Conservation (phyloP, 2,797 vertebrate genomes). For the Anguilla pacifica region DNA sequence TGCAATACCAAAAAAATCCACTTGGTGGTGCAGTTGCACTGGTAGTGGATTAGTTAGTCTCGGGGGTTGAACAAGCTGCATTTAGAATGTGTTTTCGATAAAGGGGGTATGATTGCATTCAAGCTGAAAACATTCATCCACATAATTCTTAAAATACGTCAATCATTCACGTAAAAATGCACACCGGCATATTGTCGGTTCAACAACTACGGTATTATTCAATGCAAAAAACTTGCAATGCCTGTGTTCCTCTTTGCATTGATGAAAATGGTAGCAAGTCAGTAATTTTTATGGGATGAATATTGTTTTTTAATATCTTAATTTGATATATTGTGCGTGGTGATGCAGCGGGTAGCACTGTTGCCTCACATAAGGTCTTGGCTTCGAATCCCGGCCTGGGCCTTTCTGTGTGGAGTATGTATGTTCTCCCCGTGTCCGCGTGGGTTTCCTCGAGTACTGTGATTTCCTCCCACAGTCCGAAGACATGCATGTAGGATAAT, state of each 20-base stretch:
- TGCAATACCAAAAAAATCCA: not conserved
- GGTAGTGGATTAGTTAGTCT: not conserved
- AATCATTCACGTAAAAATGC: not conserved
- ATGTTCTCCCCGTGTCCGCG: too few relatives aligned
- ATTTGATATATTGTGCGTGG: not conserved
- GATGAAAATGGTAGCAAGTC: not conserved
- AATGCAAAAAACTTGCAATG: not conserved
- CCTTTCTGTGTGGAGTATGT: too few relatives aligned
- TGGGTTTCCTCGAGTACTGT: too few relatives aligned
- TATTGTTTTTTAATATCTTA: not conserved
- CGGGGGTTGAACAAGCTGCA: not conserved
- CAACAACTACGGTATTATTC: not conserved
- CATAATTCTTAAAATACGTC: not conserved
- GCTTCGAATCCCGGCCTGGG: too few relatives aligned
- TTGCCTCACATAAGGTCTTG: too few relatives aligned
- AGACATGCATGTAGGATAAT: too few relatives aligned
- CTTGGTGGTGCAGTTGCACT: constrained; percentile 10
- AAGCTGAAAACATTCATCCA: not conserved
- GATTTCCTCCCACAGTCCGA: too few relatives aligned
- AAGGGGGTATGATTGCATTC: not conserved
- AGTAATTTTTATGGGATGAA: not conserved
- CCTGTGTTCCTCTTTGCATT: not conserved
- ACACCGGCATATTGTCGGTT: not conserved
- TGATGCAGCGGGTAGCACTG: too few relatives aligned
- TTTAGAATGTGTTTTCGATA: not conserved